Evolutionary conservation across 1,140 invertebrate genomes (phyloP).

Genomic region (Sitobion miscanthi): DNA sequence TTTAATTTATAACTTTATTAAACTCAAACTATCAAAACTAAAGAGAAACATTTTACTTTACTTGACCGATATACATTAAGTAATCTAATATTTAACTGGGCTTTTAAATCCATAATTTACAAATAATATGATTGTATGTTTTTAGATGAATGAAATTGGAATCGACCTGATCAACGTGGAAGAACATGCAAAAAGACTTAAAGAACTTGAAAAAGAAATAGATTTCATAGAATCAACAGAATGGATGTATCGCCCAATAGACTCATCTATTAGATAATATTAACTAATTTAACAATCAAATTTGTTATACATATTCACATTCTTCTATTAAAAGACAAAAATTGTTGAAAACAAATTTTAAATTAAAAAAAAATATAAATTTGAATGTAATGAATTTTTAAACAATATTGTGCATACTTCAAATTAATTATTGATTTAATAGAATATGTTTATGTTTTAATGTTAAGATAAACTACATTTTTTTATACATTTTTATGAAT

Average conservation of each 20-base stretch:
- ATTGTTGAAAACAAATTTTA: not conserved
- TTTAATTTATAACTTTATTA: not conserved
- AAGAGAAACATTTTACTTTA: not conserved
- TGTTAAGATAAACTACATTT: not conserved
- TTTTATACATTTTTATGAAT: slow-evolving; percentile 15
- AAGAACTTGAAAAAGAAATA: slow-evolving; percentile 20
- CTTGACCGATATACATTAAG: not conserved
- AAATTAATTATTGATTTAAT: slow-evolving; percentile 15
- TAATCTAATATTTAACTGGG: not conserved
- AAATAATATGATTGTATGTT: not conserved
- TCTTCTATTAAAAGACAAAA: not conserved
- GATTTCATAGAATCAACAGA: slow-evolving; percentile 47
- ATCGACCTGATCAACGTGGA: slow-evolving; percentile 31
- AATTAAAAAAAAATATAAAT: not conserved
- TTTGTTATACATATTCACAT: not conserved
- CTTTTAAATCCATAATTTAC: not conserved
- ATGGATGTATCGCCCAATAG: slow-evolving; percentile 49
- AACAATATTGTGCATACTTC: not conserved
- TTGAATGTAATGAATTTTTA: not conserved
- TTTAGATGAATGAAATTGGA: slow-evolving; percentile 28
- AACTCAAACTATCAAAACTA: not conserved
- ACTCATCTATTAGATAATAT: slow-evolving; percentile 24
- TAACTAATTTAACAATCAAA: not conserved
- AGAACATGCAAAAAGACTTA: slow-evolving; percentile 41
- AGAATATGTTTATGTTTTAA: slow-evolving; percentile 6